Evolutionary conservation across 2,113 vertebrate species (phyloP).

Genomic region (Passer domesticus): DNA sequence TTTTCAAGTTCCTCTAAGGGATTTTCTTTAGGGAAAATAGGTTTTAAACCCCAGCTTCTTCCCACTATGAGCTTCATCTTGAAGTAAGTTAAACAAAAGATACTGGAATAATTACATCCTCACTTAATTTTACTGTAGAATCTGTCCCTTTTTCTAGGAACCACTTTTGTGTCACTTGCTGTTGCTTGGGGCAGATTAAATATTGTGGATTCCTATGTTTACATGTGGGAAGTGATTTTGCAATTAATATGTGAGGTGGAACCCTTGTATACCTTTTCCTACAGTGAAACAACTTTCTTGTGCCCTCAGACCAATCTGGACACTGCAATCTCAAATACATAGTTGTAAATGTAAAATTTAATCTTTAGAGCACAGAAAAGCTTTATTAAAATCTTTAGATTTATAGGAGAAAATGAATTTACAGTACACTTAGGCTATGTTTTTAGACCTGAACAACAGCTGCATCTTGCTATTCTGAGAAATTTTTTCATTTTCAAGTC

Average conservation of each 20-base stretch:
- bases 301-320: not conserved
- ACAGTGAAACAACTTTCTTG: not conserved
- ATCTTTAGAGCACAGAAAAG: not conserved
- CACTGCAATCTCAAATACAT: not conserved
- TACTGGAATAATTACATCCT: not conserved
- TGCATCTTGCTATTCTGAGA: not conserved
- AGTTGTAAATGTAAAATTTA: not conserved
- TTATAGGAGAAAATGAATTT: not conserved
- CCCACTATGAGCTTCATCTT: not conserved
- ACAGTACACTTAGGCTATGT: not conserved
- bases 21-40: not conserved
- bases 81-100: not conserved
- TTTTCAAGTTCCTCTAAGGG: not conserved
- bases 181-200: not conserved
- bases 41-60: not conserved
- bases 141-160: not conserved
- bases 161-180: not conserved
- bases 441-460: not conserved
- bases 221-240: not conserved
- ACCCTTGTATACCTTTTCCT: not conserved
- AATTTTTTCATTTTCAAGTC: not conserved
- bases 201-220: not conserved
- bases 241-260: not conserved
- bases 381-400: not conserved
- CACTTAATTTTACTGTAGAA: not conserved